A percentile compares a stretch with the other conserved stretches of the same genome.
Evolutionary conservation across 2,888 invertebrate genomes (phyloP).

Genomic region (Cephus sareptanus): DNA sequence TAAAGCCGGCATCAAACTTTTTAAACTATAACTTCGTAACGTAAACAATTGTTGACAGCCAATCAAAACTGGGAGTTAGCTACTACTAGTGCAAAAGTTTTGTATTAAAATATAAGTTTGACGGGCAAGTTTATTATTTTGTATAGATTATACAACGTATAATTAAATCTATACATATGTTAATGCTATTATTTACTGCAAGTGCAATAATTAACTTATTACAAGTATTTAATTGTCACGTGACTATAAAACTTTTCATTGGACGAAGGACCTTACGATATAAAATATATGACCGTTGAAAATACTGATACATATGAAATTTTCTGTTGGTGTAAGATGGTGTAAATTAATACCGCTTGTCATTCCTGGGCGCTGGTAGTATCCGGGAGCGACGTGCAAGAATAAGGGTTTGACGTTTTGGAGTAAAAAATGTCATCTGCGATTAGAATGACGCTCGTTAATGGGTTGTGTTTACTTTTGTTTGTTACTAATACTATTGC

Average conservation of each 20-base stretch:
- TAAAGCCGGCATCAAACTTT: slow-evolving; percentile 30
- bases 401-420: neutral
- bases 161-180: neutral
- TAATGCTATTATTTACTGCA: neutral
- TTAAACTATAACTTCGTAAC: slow-evolving; percentile 34
- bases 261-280: neutral
- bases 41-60: slow-evolving; percentile 42
- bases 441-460: neutral
- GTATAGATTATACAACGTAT: neutral
- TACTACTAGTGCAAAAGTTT: neutral
- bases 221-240: neutral
- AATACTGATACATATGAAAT: neutral
- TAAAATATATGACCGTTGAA: neutral
- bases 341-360: neutral
- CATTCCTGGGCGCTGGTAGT: neutral
- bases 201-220: neutral
- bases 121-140: neutral
- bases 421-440: neutral
- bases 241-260: neutral
- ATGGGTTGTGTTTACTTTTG: slow-evolving; percentile 21
- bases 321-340: neutral
- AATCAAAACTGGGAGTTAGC: slow-evolving; percentile 25
- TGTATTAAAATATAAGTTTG: neutral
- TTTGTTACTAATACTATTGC: slow-evolving; percentile 32
- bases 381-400: neutral